These are phyloP conservation scores for Malthinus seriepunctatus DNA, from an alignment of 2,888 invertebrate species.

Conservation along the genomic window DNA sequence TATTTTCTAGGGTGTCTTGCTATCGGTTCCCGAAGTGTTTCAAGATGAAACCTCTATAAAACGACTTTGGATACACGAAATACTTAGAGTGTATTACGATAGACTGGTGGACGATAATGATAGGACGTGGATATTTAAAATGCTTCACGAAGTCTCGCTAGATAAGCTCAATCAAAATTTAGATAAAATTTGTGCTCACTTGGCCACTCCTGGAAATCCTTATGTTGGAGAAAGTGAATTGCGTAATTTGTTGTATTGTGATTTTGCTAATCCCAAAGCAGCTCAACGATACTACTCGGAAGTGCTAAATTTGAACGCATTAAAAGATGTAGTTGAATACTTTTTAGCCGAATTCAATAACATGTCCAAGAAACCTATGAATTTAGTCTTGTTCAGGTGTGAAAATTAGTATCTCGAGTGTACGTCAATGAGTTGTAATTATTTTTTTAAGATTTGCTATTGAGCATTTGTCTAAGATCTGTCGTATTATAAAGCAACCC, in stretches of 20 bases:
- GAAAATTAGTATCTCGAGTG: conserved; percentile 16
- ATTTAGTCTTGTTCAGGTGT: conserved; percentile 87
- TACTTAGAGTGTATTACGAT: conserved; percentile 90
- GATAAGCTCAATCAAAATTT: conserved; percentile 68
- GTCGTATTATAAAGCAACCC: conserved; percentile 89
- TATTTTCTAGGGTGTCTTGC: conserved; percentile 73
- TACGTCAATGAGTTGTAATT: neutral
- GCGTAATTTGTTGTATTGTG: conserved; percentile 89
- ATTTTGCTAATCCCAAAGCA: conserved; percentile 93
- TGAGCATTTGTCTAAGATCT: conserved; percentile 90
- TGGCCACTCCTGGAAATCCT: conserved; percentile 53
- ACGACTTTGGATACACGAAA: conserved; percentile 92
- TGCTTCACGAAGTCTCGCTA: conserved; percentile 65
- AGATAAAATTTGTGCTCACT: conserved; percentile 69
- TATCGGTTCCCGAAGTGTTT: conserved; percentile 92
- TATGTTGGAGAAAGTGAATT: too few species aligned
- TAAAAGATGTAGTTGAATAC: conserved; percentile 82
- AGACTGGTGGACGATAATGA: conserved; percentile 85
- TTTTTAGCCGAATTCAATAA: conserved; percentile 91
- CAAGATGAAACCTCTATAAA: conserved; percentile 85
- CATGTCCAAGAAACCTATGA: conserved; percentile 96
- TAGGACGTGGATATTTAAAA: conserved; percentile 77
- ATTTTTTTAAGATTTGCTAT: conserved; percentile 76
- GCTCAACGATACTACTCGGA: conserved; percentile 88
- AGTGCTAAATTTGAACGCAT: conserved; percentile 78